Evolutionary conservation across 2,888 invertebrate species (phyloP), one percentile per base, ranked within the genome.

Genomic region (Drosophila putrida): DNA sequence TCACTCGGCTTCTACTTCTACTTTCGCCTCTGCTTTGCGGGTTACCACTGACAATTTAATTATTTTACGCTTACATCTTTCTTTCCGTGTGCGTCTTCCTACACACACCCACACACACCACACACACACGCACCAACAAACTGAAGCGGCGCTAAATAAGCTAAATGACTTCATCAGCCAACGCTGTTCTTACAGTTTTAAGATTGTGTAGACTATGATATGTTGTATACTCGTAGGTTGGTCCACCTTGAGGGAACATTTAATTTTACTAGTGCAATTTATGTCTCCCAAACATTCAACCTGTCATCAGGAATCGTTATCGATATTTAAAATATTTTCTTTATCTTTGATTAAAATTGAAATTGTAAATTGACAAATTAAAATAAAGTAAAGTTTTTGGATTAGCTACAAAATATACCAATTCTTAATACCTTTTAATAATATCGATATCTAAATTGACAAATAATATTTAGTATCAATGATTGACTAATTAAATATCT

Each of bases 31-130:
- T 46, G 33, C 47, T 31, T 4, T 15, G 46, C 36, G 71, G 71
- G 82, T 87, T 84, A 82, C 76, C 64, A 84, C 82, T 83, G 88
- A 83, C 83, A 88, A 82, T 83, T 83, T 83, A 88, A 83, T 84
- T 84, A 88, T 84, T 84, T 84, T 79, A 75, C 82, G 77, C 79
- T 70, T 70, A 68, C 82, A 74, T 83, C 81, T 81, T 68, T 69
- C 70, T 75, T 71, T 55, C 10, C n/a, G 63, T 46, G 47, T 53
- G 62, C 71, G 6, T 36, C 50, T 20, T 9, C 13, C 11, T 41
- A 44, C 60, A 44, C 57, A 44, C 54, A 8, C 31, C 9, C 51
- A 58, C 31, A n/a, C 28, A 20, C 15, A 15, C 15, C 2, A n/a
- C 13, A 10, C 9, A 35, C 47, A n/a, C 41, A 57, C 58, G 53